Conservation (phyloP, 2,113 vertebrate species). For the Syrrhaptes paradoxus region DNA sequence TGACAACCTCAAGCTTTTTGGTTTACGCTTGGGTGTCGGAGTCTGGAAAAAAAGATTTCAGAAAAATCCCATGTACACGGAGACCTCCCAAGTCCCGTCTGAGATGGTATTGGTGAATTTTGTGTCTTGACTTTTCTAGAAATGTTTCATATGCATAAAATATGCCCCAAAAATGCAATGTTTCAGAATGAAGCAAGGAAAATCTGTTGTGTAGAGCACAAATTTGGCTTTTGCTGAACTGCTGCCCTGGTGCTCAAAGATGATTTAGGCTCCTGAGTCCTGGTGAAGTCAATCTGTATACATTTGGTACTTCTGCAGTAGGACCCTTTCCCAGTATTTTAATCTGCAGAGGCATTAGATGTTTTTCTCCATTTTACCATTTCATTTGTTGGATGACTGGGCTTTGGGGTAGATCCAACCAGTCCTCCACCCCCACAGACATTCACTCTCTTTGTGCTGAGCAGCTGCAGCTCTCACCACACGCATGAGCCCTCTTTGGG, state of each 20-base stretch:
- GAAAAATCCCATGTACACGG: neutral
- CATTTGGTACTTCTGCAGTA: neutral
- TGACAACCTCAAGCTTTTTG: neutral
- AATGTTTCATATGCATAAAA: neutral
- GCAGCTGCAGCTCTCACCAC: neutral
- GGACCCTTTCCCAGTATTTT: neutral
- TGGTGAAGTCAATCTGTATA: neutral
- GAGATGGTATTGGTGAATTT: neutral
- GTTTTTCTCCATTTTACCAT: neutral
- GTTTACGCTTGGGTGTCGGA: neutral
- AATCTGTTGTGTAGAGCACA: neutral
- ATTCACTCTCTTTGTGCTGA: neutral
- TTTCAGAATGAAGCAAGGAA: neutral
- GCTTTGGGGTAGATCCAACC: neutral
- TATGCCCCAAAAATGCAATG: neutral
- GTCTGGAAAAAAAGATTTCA: neutral
- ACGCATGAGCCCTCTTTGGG: neutral
- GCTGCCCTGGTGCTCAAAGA: neutral
- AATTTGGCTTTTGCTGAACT: neutral
- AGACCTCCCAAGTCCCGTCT: neutral
- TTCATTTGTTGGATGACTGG: neutral
- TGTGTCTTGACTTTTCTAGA: neutral
- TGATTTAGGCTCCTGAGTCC: neutral
- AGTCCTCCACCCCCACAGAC: neutral
- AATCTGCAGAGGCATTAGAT: neutral